Conservation (phyloP, 1,140 invertebrate species). For the Homalodisca vitripennis region DNA sequence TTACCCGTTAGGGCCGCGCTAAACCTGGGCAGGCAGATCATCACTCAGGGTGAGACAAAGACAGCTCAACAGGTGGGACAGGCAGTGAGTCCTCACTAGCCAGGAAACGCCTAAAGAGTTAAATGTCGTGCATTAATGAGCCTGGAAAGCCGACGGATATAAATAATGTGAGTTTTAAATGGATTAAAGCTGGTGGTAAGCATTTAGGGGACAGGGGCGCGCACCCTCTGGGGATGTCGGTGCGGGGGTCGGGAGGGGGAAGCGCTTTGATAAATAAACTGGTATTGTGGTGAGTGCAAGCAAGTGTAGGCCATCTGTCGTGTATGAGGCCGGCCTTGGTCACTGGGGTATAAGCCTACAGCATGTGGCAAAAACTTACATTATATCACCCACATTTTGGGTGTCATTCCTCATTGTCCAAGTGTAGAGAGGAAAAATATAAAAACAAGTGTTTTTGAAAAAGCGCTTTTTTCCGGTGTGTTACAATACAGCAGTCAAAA, state of each 20-base stretch:
- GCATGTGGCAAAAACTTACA: no score
- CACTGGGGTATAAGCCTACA: no score
- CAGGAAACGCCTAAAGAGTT: constrained; percentile 19
- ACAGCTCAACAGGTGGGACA: neutral
- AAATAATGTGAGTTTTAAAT: constrained; percentile 26
- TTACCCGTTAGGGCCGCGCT: neutral
- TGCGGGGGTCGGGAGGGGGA: neutral
- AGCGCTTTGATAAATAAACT: constrained; percentile 17
- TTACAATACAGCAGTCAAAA: no score
- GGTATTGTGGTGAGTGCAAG: constrained; percentile 5
- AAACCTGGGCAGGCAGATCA: neutral
- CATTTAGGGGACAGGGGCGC: constrained; percentile 15
- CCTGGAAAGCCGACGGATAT: neutral
- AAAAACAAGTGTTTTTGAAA: no score
- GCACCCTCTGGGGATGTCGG: neutral
- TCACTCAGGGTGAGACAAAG: constrained; percentile 3
- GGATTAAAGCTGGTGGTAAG: constrained; percentile 21
- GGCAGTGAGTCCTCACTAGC: neutral
- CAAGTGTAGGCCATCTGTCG: constrained; percentile 17
- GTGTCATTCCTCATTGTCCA: no score
- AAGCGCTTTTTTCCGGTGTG: no score
- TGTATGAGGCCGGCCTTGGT: neutral
- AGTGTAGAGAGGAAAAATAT: no score
- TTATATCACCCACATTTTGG: no score
- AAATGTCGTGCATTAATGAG: constrained; percentile 22